These are phyloP conservation scores for Struthidea cinerea DNA, from an alignment of 2,113 vertebrate genomes.

Conservation along the genomic window DNA sequence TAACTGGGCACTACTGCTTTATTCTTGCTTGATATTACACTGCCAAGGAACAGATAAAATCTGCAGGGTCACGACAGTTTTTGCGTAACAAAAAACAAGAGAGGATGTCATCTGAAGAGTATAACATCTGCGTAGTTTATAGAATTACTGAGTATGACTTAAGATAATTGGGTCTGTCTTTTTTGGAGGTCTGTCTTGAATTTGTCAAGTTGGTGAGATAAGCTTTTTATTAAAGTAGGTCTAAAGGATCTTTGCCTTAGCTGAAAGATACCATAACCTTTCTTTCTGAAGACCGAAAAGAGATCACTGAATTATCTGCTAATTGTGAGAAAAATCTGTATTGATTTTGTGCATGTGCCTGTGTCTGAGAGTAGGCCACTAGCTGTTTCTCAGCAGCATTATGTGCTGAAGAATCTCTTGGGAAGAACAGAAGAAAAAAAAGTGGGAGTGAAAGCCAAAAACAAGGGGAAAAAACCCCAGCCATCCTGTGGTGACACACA, in stretches of 20 bases:
- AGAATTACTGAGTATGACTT: conserved; percentile 11
- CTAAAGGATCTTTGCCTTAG: conserved; percentile 5
- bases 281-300: conserved; percentile 36
- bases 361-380: conserved; percentile 35
- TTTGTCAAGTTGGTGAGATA: conserved; percentile 20
- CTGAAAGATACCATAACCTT: not conserved
- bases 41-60: not conserved
- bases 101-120: not conserved
- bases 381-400: conserved; percentile 53
- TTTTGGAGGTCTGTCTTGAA: conserved; percentile 34
- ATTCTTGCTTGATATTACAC: not conserved
- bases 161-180: not conserved
- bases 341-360: conserved; percentile 62
- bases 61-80: not conserved
- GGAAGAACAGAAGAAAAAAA: not conserved
- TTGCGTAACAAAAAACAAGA: not conserved
- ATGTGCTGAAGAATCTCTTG: conserved; percentile 46
- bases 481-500: not conserved
- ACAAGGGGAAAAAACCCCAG: rapidly evolving
- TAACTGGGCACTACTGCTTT: not conserved
- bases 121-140: not conserved
- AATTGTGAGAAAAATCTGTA: conserved; percentile 75
- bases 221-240: conserved; percentile 39
- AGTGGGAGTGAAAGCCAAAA: not conserved
- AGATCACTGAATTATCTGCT: conserved; percentile 76